These are phyloP conservation scores for Dicycla oo DNA, from an alignment of 2,888 invertebrate species.

Conservation along the genomic window DNA sequence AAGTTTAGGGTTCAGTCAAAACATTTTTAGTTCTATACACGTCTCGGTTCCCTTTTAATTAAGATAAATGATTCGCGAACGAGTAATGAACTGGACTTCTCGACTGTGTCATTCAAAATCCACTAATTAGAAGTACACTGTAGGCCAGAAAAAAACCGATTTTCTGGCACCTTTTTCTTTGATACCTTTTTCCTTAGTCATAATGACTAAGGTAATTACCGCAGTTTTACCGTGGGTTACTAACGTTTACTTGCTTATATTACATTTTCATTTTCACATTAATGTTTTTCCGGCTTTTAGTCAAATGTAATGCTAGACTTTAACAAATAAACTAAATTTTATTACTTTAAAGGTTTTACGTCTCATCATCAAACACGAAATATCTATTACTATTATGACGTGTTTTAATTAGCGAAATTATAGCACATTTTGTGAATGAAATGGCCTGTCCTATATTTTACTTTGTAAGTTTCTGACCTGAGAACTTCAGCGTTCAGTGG, in stretches of 20 bases:
- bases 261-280: not conserved
- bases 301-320: not conserved
- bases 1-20: conserved; percentile 61
- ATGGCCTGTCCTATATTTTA: conserved; percentile 19
- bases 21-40: conserved; percentile 59
- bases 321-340: too few species aligned
- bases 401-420: conserved; percentile 10
- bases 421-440: conserved; percentile 25
- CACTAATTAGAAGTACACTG: conserved; percentile 45
- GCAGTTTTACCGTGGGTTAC: not conserved
- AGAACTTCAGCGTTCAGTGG: conserved; percentile 42
- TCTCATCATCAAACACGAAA: not conserved
- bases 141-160: not conserved
- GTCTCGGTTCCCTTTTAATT: conserved; percentile 51
- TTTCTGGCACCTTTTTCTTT: not conserved
- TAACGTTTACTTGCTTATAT: conserved; percentile 16
- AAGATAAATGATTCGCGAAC: conserved; percentile 63
- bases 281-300: conserved; percentile 29
- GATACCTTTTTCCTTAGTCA: not conserved
- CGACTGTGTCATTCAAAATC: conserved; percentile 45
- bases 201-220: not conserved
- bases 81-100: conserved; percentile 41
- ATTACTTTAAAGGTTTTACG: conserved; percentile 4
- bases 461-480: conserved; percentile 42
- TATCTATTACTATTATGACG: not conserved